Base-by-base conservation (phyloP, 1,140 invertebrate species). In the Polyergus mexicanus region DNA sequence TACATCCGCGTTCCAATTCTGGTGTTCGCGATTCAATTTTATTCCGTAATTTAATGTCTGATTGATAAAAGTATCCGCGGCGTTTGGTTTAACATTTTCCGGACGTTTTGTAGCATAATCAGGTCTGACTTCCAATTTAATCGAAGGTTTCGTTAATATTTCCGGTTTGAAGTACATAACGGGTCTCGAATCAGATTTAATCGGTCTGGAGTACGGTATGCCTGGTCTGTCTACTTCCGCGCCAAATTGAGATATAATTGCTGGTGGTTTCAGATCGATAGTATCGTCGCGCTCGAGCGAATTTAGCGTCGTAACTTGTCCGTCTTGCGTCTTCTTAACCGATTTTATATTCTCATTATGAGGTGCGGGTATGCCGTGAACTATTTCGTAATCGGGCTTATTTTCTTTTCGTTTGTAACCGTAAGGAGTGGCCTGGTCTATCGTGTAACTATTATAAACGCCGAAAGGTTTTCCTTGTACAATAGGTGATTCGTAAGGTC, bases 391-490 rank as follows among this genome's bases (percentile, higher is more conserved):
- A 68, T 90, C 89, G 0, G 90, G 72, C 56, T 86, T 91, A 0
- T 22, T 38, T 13, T 87, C 86, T 16, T 86, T 84, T 51, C 71
- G 68, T 51, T 90, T 89, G 22, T 88, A 81, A 25, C 89, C 92
- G 8, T 92, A 92, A 35, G 75, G 66, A 65, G 65, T 84, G n/a
- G 75, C 66, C 4, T 35, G 11, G 11, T 91, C 66, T 1, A 84
- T 83, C 3, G 41, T 19, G 3, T 92, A 65, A 3, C 75, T 84
- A 32, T 75, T 89, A 44, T 94, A 93, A 7, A 93, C 91, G 6
- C 90, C 91, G 41, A 93, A 93, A 0, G 93, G 93, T 56, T 93
- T 92, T 7, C 92, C 92, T 60, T 93, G 89, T 25, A 93, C 88
- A 5, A 92, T 77, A 0, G 93, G 90, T 28, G 85, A 90, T 25